phyloP scores from a whole-genome alignment of 2,888 invertebrate species.

The Shargacucullia verbasci region DNA sequence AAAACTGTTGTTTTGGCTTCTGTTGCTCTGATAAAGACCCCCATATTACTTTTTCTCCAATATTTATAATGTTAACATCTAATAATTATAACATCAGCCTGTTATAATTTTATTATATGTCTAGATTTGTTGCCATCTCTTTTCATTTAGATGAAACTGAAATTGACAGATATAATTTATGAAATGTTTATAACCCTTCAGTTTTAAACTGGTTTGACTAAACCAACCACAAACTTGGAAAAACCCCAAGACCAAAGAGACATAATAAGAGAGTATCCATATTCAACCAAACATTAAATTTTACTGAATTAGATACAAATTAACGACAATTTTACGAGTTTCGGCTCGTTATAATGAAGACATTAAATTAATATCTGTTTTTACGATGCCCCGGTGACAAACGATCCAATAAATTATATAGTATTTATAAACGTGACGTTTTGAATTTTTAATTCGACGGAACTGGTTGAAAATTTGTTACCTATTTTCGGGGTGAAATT shows the following conservation, averaged over 20 bases:
- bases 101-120: too few species aligned
- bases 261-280: conserved; percentile 12
- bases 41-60: too few species aligned
- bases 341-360: conserved; percentile 58
- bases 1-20: too few species aligned
- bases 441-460: conserved; percentile 15
- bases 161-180: too few species aligned
- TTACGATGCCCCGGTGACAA: conserved; percentile 57
- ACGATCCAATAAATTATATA: conserved; percentile 28
- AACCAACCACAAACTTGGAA: too few species aligned
- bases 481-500: not conserved
- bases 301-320: conserved; percentile 39
- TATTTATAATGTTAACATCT: too few species aligned
- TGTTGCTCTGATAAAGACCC: too few species aligned
- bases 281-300: conserved; percentile 14
- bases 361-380: conserved; percentile 66
- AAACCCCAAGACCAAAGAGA: not conserved
- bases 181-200: too few species aligned
- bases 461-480: conserved; percentile 1
- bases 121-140: too few species aligned
- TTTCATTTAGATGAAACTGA: too few species aligned
- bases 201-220: too few species aligned
- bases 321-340: conserved; percentile 59
- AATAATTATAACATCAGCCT: too few species aligned
- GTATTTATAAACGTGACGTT: conserved; percentile 26